Percentiles rank a stretch among this genome's conserved stretches.
These are phyloP conservation scores for Mythimna lalbum DNA, from an alignment of 2,888 invertebrate species.

Conservation along the genomic window DNA sequence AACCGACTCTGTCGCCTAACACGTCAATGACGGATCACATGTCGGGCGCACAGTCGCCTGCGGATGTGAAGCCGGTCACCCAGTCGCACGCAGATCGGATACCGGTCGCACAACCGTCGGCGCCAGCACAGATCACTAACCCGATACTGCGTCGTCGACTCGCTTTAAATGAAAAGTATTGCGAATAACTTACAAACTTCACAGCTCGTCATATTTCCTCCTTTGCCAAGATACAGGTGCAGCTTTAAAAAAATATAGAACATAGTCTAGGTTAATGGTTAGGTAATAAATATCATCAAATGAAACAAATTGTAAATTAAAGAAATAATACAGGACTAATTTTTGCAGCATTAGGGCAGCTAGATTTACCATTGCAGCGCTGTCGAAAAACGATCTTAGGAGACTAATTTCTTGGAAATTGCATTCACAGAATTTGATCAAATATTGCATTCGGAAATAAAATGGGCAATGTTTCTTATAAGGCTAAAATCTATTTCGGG, in stretches of 20 bases:
- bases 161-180: conserved; percentile 44
- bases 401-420: too few species aligned
- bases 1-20: too few species aligned
- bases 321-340: background rate
- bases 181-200: conserved; percentile 1
- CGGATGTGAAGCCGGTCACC: conserved; percentile 18
- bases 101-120: background rate
- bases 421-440: too few species aligned
- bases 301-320: background rate
- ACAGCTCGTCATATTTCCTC: background rate
- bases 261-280: background rate
- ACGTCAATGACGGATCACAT: background rate
- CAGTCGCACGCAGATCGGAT: background rate
- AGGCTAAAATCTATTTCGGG: too few species aligned
- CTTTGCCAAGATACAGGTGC: background rate
- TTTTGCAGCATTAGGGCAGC: background rate
- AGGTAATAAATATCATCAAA: background rate
- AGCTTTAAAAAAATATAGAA: background rate
- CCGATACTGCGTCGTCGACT: conserved; percentile 45
- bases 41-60: conserved; percentile 20
- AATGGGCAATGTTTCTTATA: too few species aligned
- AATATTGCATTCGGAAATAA: too few species aligned
- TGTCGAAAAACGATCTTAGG: too few species aligned
- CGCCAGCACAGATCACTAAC: conserved; percentile 1
- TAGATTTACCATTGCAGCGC: background rate